Evolutionary conservation across 2,113 vertebrate genomes (phyloP).

Genomic region (Hippocampus guttulatus): DNA sequence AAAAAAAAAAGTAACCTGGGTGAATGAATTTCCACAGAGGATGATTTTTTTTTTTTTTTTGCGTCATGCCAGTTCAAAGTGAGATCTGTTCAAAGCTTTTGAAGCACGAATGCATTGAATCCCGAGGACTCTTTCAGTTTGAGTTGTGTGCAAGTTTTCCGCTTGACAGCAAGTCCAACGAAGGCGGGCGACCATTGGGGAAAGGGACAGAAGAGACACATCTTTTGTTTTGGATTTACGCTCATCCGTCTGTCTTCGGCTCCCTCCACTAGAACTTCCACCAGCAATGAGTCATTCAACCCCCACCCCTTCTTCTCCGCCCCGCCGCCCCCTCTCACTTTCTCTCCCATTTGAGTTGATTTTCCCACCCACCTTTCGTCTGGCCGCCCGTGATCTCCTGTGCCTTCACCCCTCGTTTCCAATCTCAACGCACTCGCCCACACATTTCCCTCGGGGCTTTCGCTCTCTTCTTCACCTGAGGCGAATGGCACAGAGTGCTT

Average conservation of each 20-base stretch:
- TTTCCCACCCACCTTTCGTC: slow-evolving; percentile 48
- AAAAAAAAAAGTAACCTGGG: slow-evolving; percentile 3
- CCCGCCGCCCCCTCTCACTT: not conserved
- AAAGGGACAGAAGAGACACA: slow-evolving; percentile 13
- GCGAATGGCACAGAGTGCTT: slow-evolving; percentile 10
- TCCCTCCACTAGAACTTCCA: slow-evolving; percentile 27
- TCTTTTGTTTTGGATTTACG: slow-evolving; percentile 9
- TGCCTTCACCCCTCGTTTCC: slow-evolving; percentile 33
- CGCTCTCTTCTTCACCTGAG: slow-evolving; percentile 32
- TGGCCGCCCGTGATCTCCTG: slow-evolving; percentile 32
- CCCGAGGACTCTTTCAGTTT: slow-evolving; percentile 27
- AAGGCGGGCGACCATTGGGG: not conserved
- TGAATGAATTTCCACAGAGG: slow-evolving; percentile 25
- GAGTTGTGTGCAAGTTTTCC: slow-evolving; percentile 17
- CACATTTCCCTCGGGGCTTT: slow-evolving; percentile 21
- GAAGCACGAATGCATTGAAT: slow-evolving; percentile 3
- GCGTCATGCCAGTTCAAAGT: slow-evolving; percentile 38
- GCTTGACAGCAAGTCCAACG: slow-evolving; percentile 10
- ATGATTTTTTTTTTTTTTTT: slow-evolving; percentile 16
- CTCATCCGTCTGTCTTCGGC: slow-evolving; percentile 28
- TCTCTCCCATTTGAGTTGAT: slow-evolving; percentile 46
- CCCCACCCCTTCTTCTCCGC: not conserved
- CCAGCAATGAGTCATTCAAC: slow-evolving; percentile 46
- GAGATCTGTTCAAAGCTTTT: slow-evolving; percentile 45
- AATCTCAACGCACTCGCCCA: slow-evolving; percentile 39